Percentiles rank a stretch among this genome's conserved stretches.
These are phyloP conservation scores for Aspiorhynchus laticeps DNA, from an alignment of 2,113 vertebrate genomes.

Conservation along the genomic window DNA sequence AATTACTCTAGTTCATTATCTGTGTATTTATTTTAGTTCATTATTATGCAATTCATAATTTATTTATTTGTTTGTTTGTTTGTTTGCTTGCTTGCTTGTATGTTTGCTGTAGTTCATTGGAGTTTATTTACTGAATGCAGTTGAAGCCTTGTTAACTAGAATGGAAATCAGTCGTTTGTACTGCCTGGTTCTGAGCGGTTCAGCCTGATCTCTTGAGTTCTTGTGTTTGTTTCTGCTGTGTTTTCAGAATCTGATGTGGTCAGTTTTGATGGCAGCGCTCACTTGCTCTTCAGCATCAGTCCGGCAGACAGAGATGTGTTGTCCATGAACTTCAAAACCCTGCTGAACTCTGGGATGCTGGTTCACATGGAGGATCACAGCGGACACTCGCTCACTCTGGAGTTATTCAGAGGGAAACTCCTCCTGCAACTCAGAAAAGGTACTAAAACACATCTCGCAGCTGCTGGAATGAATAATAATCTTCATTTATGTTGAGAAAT, in stretches of 20 bases:
- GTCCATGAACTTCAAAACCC: slow-evolving; percentile 86
- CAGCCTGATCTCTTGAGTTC: not conserved
- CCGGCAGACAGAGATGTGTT: slow-evolving; percentile 78
- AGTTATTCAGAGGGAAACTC: slow-evolving; percentile 81
- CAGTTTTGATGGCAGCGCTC: slow-evolving; percentile 84
- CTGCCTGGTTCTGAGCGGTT: not conserved
- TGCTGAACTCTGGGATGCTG: slow-evolving; percentile 81
- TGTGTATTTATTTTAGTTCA: not conserved
- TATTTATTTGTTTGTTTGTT: not conserved
- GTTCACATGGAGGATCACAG: slow-evolving; percentile 77
- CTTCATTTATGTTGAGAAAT: not conserved
- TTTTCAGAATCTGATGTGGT: slow-evolving; percentile 83
- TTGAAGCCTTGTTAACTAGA: not conserved
- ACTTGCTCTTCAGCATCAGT: slow-evolving; percentile 76
- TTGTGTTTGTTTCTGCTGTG: slow-evolving; percentile 44
- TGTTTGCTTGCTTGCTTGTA: not conserved
- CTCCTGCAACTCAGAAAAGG: slow-evolving; percentile 81
- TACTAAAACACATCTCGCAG: slow-evolving; percentile 59
- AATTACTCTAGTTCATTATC: not conserved
- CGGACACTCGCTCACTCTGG: slow-evolving; percentile 78
- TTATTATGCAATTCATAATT: not conserved
- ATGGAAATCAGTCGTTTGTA: not conserved
- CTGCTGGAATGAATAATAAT: not conserved
- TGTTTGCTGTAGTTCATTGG: not conserved
- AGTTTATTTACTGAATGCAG: not conserved